Evolutionary conservation across 2,888 invertebrate species (phyloP).

Genomic region (Holacanthella duospinosa): DNA sequence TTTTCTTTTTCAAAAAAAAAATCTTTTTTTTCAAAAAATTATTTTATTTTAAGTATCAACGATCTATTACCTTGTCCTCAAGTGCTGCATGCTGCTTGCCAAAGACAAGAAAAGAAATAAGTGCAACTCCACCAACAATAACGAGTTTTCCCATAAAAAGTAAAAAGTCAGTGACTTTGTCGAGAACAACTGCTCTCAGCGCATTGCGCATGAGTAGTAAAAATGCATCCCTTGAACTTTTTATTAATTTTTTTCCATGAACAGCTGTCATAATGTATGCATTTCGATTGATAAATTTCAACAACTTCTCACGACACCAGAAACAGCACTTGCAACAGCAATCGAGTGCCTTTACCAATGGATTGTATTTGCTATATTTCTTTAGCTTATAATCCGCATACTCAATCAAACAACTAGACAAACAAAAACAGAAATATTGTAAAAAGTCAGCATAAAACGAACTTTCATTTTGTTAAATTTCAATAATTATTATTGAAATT

Average conservation of each 20-base stretch:
- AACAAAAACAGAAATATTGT: too few relatives aligned
- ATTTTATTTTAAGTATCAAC: too few relatives aligned
- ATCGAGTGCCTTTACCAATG: conserved; percentile 53
- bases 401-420: conserved; percentile 71
- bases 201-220: conserved; percentile 77
- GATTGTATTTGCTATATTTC: conserved; percentile 57
- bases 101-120: conserved; percentile 64
- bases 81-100: conserved; percentile 40
- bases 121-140: conserved; percentile 66
- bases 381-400: conserved; percentile 72
- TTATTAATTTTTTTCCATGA: conserved; percentile 82
- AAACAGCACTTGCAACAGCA: conserved; percentile 73
- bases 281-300: conserved; percentile 73
- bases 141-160: conserved; percentile 81
- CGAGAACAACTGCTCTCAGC: conserved; percentile 62
- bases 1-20: too few relatives aligned
- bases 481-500: too few relatives aligned
- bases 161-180: conserved; percentile 81
- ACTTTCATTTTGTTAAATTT: too few relatives aligned
- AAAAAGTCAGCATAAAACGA: too few relatives aligned
- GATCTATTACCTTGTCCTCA: conserved; percentile 20
- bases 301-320: conserved; percentile 75
- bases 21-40: too few relatives aligned
- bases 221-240: conserved; percentile 81
- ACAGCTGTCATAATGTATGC: conserved; percentile 94